Conservation (phyloP, 2,888 invertebrate genomes). For the Dorcus hopei region DNA sequence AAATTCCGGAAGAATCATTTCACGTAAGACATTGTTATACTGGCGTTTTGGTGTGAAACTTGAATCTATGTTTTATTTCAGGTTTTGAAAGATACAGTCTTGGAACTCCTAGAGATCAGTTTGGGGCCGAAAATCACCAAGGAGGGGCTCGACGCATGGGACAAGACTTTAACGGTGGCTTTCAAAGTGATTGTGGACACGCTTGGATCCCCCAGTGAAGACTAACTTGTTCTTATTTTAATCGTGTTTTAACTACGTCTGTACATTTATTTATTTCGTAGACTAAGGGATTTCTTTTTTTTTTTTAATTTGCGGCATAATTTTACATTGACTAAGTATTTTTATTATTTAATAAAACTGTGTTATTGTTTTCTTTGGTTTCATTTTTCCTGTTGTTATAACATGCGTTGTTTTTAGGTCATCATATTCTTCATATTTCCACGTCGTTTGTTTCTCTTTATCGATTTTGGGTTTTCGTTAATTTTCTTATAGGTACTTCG, state of each 20-base stretch:
- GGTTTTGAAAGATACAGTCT: slow-evolving; percentile 47
- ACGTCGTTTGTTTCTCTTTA: too few species aligned
- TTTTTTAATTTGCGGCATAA: neutral
- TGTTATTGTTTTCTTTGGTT: too few species aligned
- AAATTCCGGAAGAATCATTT: slow-evolving; percentile 24
- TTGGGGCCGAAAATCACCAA: slow-evolving; percentile 47
- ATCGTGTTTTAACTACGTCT: too few species aligned
- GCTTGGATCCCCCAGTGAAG: neutral
- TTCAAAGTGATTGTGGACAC: slow-evolving; percentile 38
- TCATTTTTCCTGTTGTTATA: neutral
- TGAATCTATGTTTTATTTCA: slow-evolving; percentile 24
- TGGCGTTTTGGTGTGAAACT: too few species aligned
- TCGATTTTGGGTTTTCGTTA: too few species aligned
- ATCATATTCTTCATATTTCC: too few species aligned
- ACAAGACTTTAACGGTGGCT: slow-evolving; percentile 45
- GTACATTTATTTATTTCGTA: too few species aligned
- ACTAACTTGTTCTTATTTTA: too few species aligned
- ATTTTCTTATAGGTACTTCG: too few species aligned
- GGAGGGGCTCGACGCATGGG: slow-evolving; percentile 49
- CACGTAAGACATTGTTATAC: slow-evolving; percentile 13
- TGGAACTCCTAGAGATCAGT: slow-evolving; percentile 45
- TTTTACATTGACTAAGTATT: slow-evolving; percentile 7
- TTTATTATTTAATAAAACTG: neutral
- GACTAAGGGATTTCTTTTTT: too few species aligned
- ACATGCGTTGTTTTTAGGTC: too few species aligned